Evolutionary conservation across 2,888 invertebrate genomes (phyloP).

Genomic region (Rapana venosa): DNA sequence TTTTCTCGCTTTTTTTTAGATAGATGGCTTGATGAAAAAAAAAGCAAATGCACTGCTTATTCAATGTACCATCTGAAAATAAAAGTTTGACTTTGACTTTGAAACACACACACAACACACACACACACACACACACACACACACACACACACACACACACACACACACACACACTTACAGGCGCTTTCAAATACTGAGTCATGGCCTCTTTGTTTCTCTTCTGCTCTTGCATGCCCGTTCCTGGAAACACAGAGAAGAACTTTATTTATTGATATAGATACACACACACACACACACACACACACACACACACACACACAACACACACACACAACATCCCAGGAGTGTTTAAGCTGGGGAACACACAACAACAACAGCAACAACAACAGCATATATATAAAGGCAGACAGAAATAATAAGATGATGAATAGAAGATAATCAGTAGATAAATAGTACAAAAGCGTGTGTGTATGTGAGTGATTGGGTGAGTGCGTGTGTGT

Average conservation of each 20-base stretch:
- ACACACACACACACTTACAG: conserved; percentile 48
- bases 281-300: not conserved
- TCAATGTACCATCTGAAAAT: too few relatives aligned
- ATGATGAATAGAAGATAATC: too few relatives aligned
- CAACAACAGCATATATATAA: not conserved
- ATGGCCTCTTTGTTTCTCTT: conserved; percentile 50
- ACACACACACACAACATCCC: not conserved
- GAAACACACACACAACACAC: not conserved
- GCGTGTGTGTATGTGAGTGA: too few relatives aligned
- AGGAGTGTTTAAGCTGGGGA: too few relatives aligned
- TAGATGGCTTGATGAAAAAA: too few relatives aligned
- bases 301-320: not conserved
- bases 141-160: not conserved
- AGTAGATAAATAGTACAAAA: too few relatives aligned
- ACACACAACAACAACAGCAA: not conserved
- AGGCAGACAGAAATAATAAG: not conserved
- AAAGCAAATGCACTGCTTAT: too few relatives aligned
- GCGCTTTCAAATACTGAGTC: conserved; percentile 49
- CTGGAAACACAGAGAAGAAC: conserved; percentile 78
- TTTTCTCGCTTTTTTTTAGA: too few relatives aligned
- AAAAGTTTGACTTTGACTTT: too few relatives aligned
- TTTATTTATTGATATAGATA: not conserved
- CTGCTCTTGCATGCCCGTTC: conserved; percentile 73
- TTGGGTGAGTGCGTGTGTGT: too few relatives aligned
- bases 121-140: not conserved